Percentiles rank a stretch among this genome's conserved stretches.
These are phyloP conservation scores for Stichopus chloronotus DNA, from an alignment of 35 echinoderm and acorn worm genomes.

Conservation along the genomic window DNA sequence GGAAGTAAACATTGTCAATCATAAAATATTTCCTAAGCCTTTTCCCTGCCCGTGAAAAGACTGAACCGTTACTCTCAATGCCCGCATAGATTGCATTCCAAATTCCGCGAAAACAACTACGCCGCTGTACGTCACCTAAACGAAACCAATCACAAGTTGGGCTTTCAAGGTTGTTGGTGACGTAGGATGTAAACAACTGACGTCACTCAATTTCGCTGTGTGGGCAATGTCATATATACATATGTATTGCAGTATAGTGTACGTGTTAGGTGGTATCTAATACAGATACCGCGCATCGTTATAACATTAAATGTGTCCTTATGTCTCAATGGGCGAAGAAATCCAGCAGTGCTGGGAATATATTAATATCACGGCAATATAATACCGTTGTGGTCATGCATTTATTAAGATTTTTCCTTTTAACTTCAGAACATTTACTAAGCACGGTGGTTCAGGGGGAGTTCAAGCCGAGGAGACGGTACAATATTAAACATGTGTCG, in stretches of 20 bases:
- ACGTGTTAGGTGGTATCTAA: too few species aligned
- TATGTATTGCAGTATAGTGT: too few species aligned
- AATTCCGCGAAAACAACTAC: background rate
- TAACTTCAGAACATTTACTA: too few species aligned
- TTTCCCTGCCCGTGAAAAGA: background rate
- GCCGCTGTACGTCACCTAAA: background rate
- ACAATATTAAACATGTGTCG: background rate
- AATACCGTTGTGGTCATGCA: too few species aligned
- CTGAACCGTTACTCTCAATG: background rate
- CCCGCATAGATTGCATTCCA: slow-evolving; percentile 23
- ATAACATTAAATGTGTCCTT: too few species aligned
- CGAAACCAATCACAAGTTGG: background rate
- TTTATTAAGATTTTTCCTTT: too few species aligned
- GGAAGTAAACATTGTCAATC: background rate
- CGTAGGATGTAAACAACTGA: slow-evolving; percentile 33
- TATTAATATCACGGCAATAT: too few species aligned
- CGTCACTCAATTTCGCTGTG: background rate
- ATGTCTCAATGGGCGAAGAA: too few species aligned
- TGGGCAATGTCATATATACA: background rate
- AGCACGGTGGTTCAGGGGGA: background rate
- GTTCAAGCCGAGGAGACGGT: background rate
- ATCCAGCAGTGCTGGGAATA: too few species aligned
- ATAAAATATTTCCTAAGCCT: background rate
- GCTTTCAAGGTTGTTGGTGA: background rate
- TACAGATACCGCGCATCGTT: too few species aligned